Conservation (phyloP, 1,140 invertebrate genomes). For the Trichonephila clavipes region DNA sequence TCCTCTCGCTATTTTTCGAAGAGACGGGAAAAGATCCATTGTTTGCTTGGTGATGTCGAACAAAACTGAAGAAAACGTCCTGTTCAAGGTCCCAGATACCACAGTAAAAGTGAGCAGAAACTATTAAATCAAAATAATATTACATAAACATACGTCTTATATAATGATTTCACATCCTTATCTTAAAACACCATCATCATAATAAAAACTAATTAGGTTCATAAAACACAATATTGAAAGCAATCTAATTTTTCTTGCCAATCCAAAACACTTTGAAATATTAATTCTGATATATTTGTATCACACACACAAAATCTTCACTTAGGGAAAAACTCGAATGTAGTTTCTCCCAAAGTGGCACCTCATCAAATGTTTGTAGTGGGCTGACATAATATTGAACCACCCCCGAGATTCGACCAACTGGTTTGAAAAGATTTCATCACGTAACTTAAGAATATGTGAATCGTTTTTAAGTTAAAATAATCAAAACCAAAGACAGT, state of each 20-base stretch:
- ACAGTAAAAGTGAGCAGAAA: background rate
- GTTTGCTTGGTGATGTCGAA: constrained; percentile 18
- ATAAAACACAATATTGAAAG: background rate
- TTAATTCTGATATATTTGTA: too few relatives aligned
- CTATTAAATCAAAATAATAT: background rate
- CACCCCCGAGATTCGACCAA: too few relatives aligned
- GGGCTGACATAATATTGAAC: too few relatives aligned
- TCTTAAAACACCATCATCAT: background rate
- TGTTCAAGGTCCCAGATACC: background rate
- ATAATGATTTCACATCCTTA: background rate
- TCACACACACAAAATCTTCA: too few relatives aligned
- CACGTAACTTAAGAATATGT: too few relatives aligned
- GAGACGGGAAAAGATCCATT: background rate
- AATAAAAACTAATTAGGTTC: background rate
- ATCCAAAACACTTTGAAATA: too few relatives aligned
- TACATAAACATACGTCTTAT: background rate
- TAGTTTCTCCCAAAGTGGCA: too few relatives aligned
- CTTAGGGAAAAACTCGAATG: too few relatives aligned
- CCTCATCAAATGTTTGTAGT: too few relatives aligned
- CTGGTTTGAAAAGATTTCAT: too few relatives aligned
- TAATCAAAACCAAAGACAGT: too few relatives aligned
- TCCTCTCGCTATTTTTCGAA: background rate
- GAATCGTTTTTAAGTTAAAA: too few relatives aligned
- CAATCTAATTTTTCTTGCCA: background rate
- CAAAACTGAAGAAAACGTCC: background rate